Base-by-base conservation (phyloP, 2,888 invertebrate genomes). In the Conistra vaccinii region DNA sequence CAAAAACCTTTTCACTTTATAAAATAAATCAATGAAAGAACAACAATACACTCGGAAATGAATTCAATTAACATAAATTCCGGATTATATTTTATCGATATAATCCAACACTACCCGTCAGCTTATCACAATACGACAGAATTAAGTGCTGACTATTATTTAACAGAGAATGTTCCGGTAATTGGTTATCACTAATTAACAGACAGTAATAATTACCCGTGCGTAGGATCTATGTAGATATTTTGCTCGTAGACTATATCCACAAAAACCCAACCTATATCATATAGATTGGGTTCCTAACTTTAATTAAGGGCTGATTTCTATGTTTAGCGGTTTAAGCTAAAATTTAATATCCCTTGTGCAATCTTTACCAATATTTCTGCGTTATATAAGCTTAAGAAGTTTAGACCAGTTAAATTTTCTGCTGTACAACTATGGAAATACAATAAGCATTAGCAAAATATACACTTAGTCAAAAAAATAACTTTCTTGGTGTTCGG, bases 141-240 rank as follows among this genome's bases (percentile, higher is more conserved):
- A 84, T 82, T 71, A 80, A 77, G 73, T 51, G 55, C 63, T 29
- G 62, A n/a, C 55, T 63, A 57, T 73, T 69, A 79, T 74, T 69
- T 32, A 17, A 69, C 20, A 55, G 32, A 57, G 55, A 72, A 70
- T 26, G 29, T 62, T 35, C 26, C 45, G 9, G 29, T 80, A 81
- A 81, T 75, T 73, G 69, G 67, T 69, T 79, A 76, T 84, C 74
- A 68, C 29, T 66, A 69, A 80, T 80, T 72, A 72, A 39, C 72
- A 60, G 79, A 12, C 17, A 20, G 29, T 35, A 26, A 51, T 68
- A 39, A 60, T 58, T 39, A 68, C n/a, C 29, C n/a, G 55, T 58
- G 51, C n/a, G 17, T 32, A 14, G 17, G n/a, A 48, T 29, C 9
- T 48, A 12, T 10, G 0, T 23, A 48, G 26, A 42, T 32, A 35